Base-by-base conservation (phyloP, 2,888 invertebrate genomes). In the Drosophila falleni region DNA sequence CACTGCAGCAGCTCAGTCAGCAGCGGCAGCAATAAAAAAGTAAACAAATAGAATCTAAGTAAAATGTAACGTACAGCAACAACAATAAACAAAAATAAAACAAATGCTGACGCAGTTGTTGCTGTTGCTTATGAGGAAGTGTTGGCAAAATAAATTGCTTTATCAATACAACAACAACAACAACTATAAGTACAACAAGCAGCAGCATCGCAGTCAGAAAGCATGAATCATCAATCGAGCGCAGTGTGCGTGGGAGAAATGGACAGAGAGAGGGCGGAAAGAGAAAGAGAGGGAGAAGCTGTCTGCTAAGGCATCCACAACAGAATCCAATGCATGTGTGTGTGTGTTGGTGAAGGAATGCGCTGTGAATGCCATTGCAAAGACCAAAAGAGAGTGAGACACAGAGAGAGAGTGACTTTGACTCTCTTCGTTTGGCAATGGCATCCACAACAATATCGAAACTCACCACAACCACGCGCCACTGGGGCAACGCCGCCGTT, bases 41-140 rank as follows among this genome's bases (percentile, higher is more conserved):
- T 89, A 81, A 89, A 89, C 89, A 89, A 87, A 89, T 51, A 50
- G 65, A 58, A 79, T 33, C 23, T 11, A 69, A 78, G 62, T 65
- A 41, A 60, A 54, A 37, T 13, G 47, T 46, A 5, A 46, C 31
- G 56, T 46, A 37, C 51, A 60, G 8, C 44, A 55, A 55, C 29
- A 58, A 31, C 39, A 60, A 54, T 9, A 35, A 50, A 60, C 53
- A 60, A 60, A 35, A 51, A 62, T 51, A 58, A 61, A 64, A 69
- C 54, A 80, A 71, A 54, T 41, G 58, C 31, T 50, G 59, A 54
- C 49, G 60, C 31, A 39, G 50, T 39, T 51, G 53, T 59, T 37
- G 51, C 50, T 50, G 59, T 39, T 51, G 49, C 58, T 44, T 46
- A 39, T 72, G 60, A 78, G 79, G 81, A 87, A 87, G 89, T 74